Evolutionary conservation across 2,113 vertebrate genomes (phyloP), one percentile per base, ranked within the genome.

Genomic region (Centropus bengalensis): DNA sequence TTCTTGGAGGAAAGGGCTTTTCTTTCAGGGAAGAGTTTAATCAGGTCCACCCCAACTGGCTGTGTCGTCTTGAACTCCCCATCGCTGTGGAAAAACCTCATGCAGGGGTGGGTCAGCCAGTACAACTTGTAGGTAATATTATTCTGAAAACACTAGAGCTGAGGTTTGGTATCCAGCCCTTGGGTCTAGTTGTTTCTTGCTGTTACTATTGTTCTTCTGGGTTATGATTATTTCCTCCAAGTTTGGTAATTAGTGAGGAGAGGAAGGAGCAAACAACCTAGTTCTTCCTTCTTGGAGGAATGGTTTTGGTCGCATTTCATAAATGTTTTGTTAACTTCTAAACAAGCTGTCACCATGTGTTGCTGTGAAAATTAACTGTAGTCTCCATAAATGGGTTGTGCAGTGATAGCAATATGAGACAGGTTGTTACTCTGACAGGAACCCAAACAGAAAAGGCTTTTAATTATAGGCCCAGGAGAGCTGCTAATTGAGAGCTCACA

Each of bases 281-380:
- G 6, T 73, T 79, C 45, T 56, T 91, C 66, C 58, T 69, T 82
- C 47, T 20, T 44, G 60, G 27, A 54, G 20, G 30, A 44, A 27
- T 15, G 32, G 9, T 40, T 60, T 36, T 60, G 9, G 5, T 55
- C 40, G 38, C 18, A 76, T 71, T 45, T 21, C 90, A 92, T 92
- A 91, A 94, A 93, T 81, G 69, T 96, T 95, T 63, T 95, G 94
- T 88, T 91, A 88, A 42, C 45, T 95, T 96, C 49, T 93, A 94
- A 97, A 91, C 56, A 94, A 95, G 81, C 81, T 97, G 86, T 96
- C 95, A 90, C 87, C 64, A 54, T 30, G 68, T 75, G 91, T 90
- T 83, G 71, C 70, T 88, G 38, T 60, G 67, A 92, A 93, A 87
- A 91, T 86, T 64, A 89, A n/a, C 36, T 36, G 81, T 84, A 49